These are phyloP conservation scores for Pseudoips prasinana DNA, from an alignment of 2,888 invertebrate species.

Conservation along the genomic window DNA sequence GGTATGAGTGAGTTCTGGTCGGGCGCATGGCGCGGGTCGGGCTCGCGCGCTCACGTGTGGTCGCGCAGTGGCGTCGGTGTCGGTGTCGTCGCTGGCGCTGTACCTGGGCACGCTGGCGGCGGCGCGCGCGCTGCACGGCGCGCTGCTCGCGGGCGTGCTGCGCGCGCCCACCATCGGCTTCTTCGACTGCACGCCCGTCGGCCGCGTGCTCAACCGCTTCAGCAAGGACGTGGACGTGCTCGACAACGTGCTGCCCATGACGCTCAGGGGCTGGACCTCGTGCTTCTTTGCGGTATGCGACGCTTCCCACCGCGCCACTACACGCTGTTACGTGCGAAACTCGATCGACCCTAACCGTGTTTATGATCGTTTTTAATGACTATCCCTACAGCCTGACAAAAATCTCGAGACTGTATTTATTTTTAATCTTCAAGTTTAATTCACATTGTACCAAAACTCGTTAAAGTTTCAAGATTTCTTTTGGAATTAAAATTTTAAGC, in stretches of 20 bases:
- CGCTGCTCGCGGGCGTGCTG: constrained; percentile 84
- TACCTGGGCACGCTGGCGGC: constrained; percentile 85
- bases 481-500: not conserved
- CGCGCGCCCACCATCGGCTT: constrained; percentile 86
- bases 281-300: constrained; percentile 84
- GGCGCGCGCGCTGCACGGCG: constrained; percentile 84
- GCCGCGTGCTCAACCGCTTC: constrained; percentile 90
- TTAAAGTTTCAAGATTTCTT: not conserved
- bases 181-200: constrained; percentile 91
- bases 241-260: constrained; percentile 87
- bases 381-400: not conserved
- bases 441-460: not conserved
- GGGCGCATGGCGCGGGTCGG: constrained; percentile 1
- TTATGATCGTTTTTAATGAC: not conserved
- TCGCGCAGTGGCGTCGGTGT: constrained; percentile 83
- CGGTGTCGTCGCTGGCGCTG: constrained; percentile 85
- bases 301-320: constrained; percentile 9
- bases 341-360: too few relatives aligned
- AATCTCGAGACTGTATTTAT: not conserved
- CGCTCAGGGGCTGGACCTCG: constrained; percentile 86
- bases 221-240: constrained; percentile 88
- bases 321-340: too few relatives aligned
- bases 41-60: constrained; percentile 9
- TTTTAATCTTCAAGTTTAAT: not conserved
- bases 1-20: too few relatives aligned